Conservation (phyloP, 1,140 invertebrate genomes). For the Cyrtorhinus lividipennis region DNA sequence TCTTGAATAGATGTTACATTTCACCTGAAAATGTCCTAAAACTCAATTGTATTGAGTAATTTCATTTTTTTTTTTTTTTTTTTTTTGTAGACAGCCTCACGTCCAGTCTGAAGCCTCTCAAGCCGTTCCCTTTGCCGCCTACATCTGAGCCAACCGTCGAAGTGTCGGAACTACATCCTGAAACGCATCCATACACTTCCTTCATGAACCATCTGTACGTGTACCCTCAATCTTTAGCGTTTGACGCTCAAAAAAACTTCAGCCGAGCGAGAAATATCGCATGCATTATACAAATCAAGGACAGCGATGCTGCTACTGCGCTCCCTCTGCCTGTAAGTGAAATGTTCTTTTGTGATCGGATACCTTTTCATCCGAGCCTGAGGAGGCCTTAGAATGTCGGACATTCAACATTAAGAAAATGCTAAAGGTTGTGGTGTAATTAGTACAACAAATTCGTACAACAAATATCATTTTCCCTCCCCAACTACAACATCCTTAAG, state of each 20-base stretch:
- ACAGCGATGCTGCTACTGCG: conserved; percentile 56
- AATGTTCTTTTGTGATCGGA: conserved; percentile 10
- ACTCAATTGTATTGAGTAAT: too few species aligned
- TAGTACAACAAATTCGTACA: too few species aligned
- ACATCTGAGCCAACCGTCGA: conserved; percentile 57
- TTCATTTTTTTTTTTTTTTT: conserved; percentile 21
- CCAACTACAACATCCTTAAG: too few species aligned
- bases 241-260: conserved; percentile 83
- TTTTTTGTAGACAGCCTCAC: conserved; percentile 57
- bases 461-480: too few species aligned
- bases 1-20: too few species aligned
- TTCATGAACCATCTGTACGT: conserved; percentile 82
- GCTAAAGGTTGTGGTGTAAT: too few species aligned
- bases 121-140: conserved; percentile 66
- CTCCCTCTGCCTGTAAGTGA: conserved; percentile 47
- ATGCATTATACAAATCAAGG: conserved; percentile 68
- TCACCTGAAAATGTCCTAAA: too few species aligned
- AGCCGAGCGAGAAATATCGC: conserved; percentile 80
- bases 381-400: too few species aligned
- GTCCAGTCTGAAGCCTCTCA: conserved; percentile 58
- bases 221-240: conserved; percentile 70
- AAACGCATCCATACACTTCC: conserved; percentile 59
- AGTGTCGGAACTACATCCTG: conserved; percentile 62
- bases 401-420: too few species aligned
- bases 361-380: neutral